Base-by-base conservation (phyloP, 2,113 vertebrate genomes). In the Astur gentilis region DNA sequence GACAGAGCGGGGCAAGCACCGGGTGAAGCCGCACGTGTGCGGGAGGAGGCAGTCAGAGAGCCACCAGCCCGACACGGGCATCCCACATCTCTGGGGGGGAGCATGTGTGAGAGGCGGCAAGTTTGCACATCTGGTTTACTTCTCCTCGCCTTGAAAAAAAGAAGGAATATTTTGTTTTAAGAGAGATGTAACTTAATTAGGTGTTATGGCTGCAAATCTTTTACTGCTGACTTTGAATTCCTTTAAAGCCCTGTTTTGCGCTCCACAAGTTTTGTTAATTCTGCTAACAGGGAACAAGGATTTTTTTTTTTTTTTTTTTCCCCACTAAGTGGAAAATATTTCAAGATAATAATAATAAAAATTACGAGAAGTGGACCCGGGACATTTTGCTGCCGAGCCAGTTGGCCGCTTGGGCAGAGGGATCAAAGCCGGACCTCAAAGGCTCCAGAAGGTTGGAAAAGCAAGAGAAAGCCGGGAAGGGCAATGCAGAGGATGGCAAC, bases 111-210 rank as follows among this genome's bases (percentile, higher is more conserved):
- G 85, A 78, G 64, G 13, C 4, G 5, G 83, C 44, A 57, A 65
- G 57, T 79, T 86, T 91, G 90, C 78, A 97, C 93, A 95, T 95
- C 97, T 97, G 94, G 83, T 97, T 97, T 94, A 93, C 83, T 94
- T 97, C 88, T 95, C 49, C 54, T 80, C 8, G 40, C 72, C 78
- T 72, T 49, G 69, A 88, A 82, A 86, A 92, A 71, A 87, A 79
- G 42, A 75, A 55, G 17, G 83, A 94, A 73, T 94, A 97, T 90
- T 97, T 97, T 94, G 83, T 91, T 97, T 96, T 95, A 94, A 96
- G 78, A 90, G 88, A 96, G 96, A 96, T 90, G 92, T 95, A 97
- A 96, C 96, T 95, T 96, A 97, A 97, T 97, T 96, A 97, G 94
- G 95, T 97, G 96, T 83, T 94, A 93, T 13, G 89, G 92, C 93